phyloP scores from a whole-genome alignment of 2,888 invertebrate species.

The Nomada ruficornis region DNA sequence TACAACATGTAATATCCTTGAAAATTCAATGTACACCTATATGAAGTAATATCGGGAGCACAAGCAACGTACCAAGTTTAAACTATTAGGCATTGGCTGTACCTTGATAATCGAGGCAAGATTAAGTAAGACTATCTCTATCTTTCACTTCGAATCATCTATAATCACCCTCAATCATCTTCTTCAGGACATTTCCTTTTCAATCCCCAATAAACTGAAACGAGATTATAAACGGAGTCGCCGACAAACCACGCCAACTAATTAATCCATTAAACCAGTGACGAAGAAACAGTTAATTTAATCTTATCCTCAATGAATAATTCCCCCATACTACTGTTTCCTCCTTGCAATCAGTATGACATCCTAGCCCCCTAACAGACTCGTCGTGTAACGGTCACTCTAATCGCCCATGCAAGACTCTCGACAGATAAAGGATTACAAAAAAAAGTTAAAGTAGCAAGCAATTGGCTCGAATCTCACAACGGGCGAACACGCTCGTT shows the following conservation, averaged over 20 bases:
- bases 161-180: not conserved
- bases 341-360: not conserved
- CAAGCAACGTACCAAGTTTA: not conserved
- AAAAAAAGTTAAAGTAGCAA: not conserved
- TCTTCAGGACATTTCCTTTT: not conserved
- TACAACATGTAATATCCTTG: not conserved
- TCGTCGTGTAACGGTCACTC: constrained; percentile 19
- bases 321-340: not conserved
- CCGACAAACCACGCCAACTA: not conserved
- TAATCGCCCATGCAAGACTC: constrained; percentile 18
- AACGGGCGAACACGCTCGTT: constrained; percentile 2
- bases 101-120: too few relatives aligned
- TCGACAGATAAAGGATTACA: not conserved
- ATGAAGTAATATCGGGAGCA: not conserved
- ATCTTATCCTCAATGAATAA: not conserved
- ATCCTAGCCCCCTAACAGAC: not conserved
- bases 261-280: not conserved
- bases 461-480: constrained; percentile 24
- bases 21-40: not conserved
- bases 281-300: not conserved
- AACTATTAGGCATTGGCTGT: too few relatives aligned
- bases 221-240: not conserved
- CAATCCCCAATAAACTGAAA: not conserved
- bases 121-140: not conserved
- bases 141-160: too few relatives aligned